Conservation (phyloP, 2,888 invertebrate species). For the Nineta flava region DNA sequence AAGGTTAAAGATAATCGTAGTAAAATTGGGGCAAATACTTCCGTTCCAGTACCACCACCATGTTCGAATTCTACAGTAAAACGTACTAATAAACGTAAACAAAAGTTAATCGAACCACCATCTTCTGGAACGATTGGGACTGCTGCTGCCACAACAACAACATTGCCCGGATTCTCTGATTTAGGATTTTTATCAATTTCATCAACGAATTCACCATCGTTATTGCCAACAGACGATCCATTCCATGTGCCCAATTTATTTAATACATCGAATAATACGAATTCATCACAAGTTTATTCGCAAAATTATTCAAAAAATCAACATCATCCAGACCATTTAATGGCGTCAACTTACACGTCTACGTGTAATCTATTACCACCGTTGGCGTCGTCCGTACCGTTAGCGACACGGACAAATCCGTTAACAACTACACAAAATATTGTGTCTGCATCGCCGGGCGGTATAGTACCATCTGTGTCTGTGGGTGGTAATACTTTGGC, state of each 20-base stretch:
- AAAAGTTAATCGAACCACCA: constrained; percentile 11
- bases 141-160: constrained; percentile 16
- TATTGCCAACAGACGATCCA: constrained; percentile 22
- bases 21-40: not conserved
- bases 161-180: constrained; percentile 22
- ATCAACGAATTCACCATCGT: constrained; percentile 25
- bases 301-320: constrained; percentile 21
- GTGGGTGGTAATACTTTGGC: constrained; percentile 37
- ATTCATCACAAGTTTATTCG: constrained; percentile 20
- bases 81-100: constrained; percentile 19
- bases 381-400: not conserved
- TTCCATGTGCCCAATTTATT: constrained; percentile 18
- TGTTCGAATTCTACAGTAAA: constrained; percentile 8
- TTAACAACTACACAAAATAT: not conserved
- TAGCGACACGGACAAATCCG: not conserved
- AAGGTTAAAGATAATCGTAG: not conserved
- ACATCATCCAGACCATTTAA: constrained; percentile 18
- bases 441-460: not conserved
- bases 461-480: not conserved
- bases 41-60: not conserved
- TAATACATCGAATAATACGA: constrained; percentile 16
- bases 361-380: constrained; percentile 1
- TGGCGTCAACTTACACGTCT: not conserved
- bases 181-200: constrained; percentile 25
- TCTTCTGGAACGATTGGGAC: not conserved